Base-by-base conservation (phyloP, 2,888 invertebrate species). In the Euphydryas editha region DNA sequence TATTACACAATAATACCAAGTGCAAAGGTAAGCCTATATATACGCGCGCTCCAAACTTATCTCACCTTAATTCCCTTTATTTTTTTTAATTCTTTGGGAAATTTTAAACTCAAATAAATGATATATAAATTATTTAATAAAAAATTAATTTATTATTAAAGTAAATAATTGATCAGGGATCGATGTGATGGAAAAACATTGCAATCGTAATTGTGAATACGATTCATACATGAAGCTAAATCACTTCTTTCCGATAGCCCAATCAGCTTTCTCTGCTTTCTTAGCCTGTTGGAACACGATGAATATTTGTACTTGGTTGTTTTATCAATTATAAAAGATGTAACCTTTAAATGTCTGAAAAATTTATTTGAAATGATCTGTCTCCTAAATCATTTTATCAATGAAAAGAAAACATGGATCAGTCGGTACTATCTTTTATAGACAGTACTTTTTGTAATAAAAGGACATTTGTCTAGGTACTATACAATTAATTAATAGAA, bases 251-350 rank as follows among this genome's bases (percentile, higher is more conserved):
- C 92, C 92, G 78, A 90, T 89, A 93, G 94, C 94, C 95, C 95
- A 95, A 87, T 95, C 94, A 89, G 95, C 95, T 85, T 95, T 95
- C 94, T 96, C 95, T 85, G 95, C 94, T 86, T 95, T 95, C 95
- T 96, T 96, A 82, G 95, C 94, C 96, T 96, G 95, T 94, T 86
- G 87, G 81, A 93, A 90, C 75, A 87, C 81, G 81, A 88, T 81
- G 77, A 80, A 77, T 75, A 69, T 75, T 76, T 75, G 72, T 77
- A 66, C 65, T 61, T 61, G 39, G 44, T 54, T 61, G 46, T 64
- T 18, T 20, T 36, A 72, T 69, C 72, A 73, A 65, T 20, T 20
- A 70, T 21, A 62, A 59, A 72, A 58, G 20, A 39, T 44, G 57
- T 56, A 37, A 56, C 47, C 39, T 49, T 59, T 57, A 30, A 37